A percentile compares a stretch with the other conserved stretches of the same genome.
Evolutionary conservation across 2,797 vertebrate species (phyloP).

Genomic region (Chaenodraco wilsoni): DNA sequence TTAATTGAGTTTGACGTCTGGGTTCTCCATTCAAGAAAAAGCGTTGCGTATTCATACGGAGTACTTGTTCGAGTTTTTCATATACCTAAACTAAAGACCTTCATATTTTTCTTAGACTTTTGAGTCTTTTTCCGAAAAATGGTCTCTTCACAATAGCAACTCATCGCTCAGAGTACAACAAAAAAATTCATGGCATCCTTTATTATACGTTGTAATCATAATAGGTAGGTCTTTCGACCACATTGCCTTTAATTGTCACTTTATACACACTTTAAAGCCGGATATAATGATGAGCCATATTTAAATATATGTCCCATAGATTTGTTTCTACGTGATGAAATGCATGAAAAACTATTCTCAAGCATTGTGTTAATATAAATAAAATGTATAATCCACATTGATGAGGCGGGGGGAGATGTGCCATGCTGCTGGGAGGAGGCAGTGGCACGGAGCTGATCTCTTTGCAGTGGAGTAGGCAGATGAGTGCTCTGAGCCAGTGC

Average conservation of each 20-base stretch:
- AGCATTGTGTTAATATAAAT: not conserved
- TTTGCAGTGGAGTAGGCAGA: constrained; percentile 43
- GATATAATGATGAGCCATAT: not conserved
- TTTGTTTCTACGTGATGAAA: constrained; percentile 17
- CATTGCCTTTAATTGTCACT: not conserved
- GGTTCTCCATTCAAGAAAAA: not conserved
- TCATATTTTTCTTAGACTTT: not conserved
- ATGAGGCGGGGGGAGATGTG: constrained; percentile 19
- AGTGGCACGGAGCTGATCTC: constrained; percentile 11
- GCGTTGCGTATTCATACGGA: not conserved
- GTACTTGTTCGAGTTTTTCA: not conserved
- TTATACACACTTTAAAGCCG: not conserved
- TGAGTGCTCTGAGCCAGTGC: constrained; percentile 32
- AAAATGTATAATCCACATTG: not conserved
- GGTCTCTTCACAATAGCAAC: too few species aligned
- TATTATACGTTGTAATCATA: not conserved
- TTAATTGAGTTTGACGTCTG: not conserved
- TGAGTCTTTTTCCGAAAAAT: not conserved
- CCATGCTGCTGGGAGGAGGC: constrained; percentile 9
- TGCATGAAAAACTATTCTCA: not conserved
- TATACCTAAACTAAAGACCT: not conserved
- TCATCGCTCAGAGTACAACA: too few species aligned
- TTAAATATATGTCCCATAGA: not conserved
- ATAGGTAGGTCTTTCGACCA: not conserved
- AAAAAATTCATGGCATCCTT: not conserved